Base-by-base conservation (phyloP, 2,888 invertebrate species). In the Agrotis puta region DNA sequence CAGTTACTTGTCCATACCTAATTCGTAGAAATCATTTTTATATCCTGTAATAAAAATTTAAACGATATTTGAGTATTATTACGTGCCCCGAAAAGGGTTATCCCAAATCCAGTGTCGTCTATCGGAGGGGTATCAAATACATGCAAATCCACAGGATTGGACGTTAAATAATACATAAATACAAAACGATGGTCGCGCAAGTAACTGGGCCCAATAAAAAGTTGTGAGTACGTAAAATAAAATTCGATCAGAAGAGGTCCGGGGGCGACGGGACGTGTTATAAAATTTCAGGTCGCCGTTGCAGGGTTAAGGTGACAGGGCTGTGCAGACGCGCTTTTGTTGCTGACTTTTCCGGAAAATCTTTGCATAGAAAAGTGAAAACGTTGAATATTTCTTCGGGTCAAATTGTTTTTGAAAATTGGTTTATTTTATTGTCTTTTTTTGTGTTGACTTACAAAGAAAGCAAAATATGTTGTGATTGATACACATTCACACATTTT, bases 81-180 rank as follows among this genome's bases (percentile, higher is more conserved):
- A 88, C 88, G 84, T 86, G 85, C 76, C 85, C 87, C 81, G 76
- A 88, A 90, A 90, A 89, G 86, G 88, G 89, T 88, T 85, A 82
- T 83, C 88, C 87, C 81, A 84, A 91, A 91, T 89, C 88, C 88
- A 89, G 85, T 87, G 84, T 84, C 84, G 82, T 81, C 85, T 82
- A 86, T 85, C 73, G 77, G 72, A 85, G 80, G 85, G 87, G 84
- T 85, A 87, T 86, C 84, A 89, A 92, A 92, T 93, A 92, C 90
- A 93, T 92, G 93, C 93, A 94, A 92, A 94, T 94, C 93, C 92
- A 88, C 83, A 79, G 84, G 88, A 88, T 79, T 89, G 90, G 87
- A 90, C 91, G 91, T 94, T 94, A 94, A 94, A 94, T 95, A 94
- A 94, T 93, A 93, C 92, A 94, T 94, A 94, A 93, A 92, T 91